Base-by-base conservation (phyloP, 2,113 vertebrate species). In the Lathamus discolor region DNA sequence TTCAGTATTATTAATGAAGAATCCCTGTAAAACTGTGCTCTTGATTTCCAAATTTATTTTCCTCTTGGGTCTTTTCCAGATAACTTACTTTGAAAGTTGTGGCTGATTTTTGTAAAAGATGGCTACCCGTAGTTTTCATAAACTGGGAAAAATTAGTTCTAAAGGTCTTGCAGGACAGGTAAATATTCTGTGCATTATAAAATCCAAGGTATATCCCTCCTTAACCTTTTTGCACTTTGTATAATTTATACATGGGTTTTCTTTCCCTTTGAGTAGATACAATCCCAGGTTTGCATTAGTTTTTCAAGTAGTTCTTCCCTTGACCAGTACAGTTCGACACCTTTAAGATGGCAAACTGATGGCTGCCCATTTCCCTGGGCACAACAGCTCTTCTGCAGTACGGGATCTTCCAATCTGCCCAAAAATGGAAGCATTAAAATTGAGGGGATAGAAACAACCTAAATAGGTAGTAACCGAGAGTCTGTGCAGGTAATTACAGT, bases 111-210 rank as follows among this genome's bases (percentile, higher is more conserved):
- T 73, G 17, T 7, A 3, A 76, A 35, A 39, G n/a, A 8, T 57
- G 8, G 29, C 7, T 25, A 25, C 6, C 2, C 2, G 3, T 1
- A 2, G 0, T 29, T 59, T 73, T 75, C 31, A 6, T 27, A 67
- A 77, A 44, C 2, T 5, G 3, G 51, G 44, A 41, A 25, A 35
- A 17, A 27, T 16, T 33, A 8, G 3, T 62, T 67, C 17, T 62
- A 35, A 33, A 62, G 25, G 3, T 62, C 44, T 67, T 78, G 46
- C 17, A 52, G 17, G 17, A 16, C 5, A 28, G 8, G 18, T 59
- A 35, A 66, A 72, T 43, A 24, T 28, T 18, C 11, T 49, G 19
- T 28, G 6, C 9, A 9, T 22, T 55, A n/a, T 12, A 63, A 68
- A 80, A 83, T 41, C 31, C 39, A 37, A 64, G 7, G 1, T 35